A percentile compares a stretch with the other conserved stretches of the same genome.
Conservation (phyloP, 2,888 invertebrate species). For the Tubiluchus corallicola region DNA sequence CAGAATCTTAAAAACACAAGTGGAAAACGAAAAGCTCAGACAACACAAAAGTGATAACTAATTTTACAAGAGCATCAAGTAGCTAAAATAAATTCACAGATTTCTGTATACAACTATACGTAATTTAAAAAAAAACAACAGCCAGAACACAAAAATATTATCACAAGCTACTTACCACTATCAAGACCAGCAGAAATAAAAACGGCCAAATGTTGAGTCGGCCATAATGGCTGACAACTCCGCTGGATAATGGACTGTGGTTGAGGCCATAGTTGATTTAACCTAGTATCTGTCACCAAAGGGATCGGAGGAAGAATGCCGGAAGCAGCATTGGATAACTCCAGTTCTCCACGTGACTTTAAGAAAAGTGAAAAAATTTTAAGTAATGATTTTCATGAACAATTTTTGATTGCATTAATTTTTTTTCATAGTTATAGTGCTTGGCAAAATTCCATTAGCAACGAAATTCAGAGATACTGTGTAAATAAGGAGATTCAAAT, state of each 20-base stretch:
- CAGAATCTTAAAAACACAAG: slow-evolving; percentile 7
- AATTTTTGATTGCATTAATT: no score
- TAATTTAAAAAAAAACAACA: slow-evolving; percentile 25
- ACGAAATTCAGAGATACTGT: no score
- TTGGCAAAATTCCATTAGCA: no score
- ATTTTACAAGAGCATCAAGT: background rate
- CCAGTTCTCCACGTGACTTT: no score
- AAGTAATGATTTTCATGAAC: no score
- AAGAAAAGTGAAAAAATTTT: no score
- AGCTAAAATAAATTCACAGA: background rate
- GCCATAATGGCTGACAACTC: slow-evolving; percentile 28
- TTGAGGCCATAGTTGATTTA: slow-evolving; percentile 40
- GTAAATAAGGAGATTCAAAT: no score
- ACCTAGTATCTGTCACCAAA: slow-evolving; percentile 28
- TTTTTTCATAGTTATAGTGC: no score
- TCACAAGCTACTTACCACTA: slow-evolving; percentile 15
- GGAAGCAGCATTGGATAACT: no score
- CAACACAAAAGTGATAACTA: background rate
- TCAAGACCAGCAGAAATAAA: slow-evolving; percentile 18
- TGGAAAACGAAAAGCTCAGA: slow-evolving; percentile 5
- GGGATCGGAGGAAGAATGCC: background rate
- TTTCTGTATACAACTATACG: background rate
- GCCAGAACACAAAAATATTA: no score
- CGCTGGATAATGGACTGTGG: slow-evolving; percentile 38
- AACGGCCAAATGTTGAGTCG: slow-evolving; percentile 16